Evolutionary conservation across 2,797 vertebrate species (phyloP).

Genomic region (Chromis chromis): DNA sequence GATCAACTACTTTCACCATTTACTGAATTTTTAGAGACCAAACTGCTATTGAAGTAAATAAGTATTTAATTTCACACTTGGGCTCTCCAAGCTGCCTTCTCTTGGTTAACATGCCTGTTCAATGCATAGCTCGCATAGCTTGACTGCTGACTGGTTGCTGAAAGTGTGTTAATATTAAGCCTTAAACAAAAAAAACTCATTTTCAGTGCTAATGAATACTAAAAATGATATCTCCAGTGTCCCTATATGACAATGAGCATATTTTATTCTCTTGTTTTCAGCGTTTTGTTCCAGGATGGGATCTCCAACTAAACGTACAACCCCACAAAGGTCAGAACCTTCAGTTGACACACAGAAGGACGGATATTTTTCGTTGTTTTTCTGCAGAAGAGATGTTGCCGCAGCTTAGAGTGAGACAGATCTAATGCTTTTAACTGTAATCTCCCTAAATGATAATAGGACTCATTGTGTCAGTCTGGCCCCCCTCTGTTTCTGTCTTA

Average conservation of each 20-base stretch:
- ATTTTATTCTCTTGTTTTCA: constrained; percentile 30
- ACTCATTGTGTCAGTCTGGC: constrained; percentile 34
- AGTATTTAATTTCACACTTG: no score
- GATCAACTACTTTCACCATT: no score
- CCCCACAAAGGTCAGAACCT: constrained; percentile 67
- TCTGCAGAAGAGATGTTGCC: background rate
- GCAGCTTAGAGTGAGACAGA: background rate
- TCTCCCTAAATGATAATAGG: constrained; percentile 20
- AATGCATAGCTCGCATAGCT: no score
- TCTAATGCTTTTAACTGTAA: constrained; percentile 17
- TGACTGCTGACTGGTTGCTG: no score
- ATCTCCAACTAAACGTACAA: constrained; percentile 72
- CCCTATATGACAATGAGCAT: background rate
- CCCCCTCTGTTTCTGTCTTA: constrained; percentile 29
- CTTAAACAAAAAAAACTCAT: background rate
- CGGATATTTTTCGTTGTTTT: background rate
- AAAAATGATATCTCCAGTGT: background rate
- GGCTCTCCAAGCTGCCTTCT: no score
- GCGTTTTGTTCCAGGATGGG: constrained; percentile 66
- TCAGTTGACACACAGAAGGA: background rate
- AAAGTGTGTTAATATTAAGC: background rate
- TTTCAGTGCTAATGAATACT: fast-evolving
- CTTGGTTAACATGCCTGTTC: no score
- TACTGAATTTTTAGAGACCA: no score
- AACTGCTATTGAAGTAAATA: no score